A percentile compares a stretch with the other conserved stretches of the same genome.
Evolutionary conservation across 2,113 vertebrate species (phyloP).

Genomic region (Rhagologus leucostigma): DNA sequence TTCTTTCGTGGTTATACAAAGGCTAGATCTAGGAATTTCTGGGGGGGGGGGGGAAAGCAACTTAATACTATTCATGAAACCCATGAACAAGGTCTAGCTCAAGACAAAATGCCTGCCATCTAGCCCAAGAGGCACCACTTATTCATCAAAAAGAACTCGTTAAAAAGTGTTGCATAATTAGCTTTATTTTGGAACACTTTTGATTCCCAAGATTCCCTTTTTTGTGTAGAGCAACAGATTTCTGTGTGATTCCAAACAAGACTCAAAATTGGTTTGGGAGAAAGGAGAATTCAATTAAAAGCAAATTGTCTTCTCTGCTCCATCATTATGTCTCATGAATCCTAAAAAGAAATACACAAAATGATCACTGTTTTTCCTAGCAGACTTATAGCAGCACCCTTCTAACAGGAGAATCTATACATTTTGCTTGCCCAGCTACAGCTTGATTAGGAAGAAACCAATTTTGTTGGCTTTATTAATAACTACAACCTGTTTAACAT

Average conservation of each 20-base stretch:
- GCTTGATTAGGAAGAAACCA: neutral
- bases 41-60: rapidly evolving
- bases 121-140: neutral
- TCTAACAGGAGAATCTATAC: neutral
- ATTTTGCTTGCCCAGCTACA: neutral
- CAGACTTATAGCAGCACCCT: neutral
- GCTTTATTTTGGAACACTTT: neutral
- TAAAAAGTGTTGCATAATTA: neutral
- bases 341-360: neutral
- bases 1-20: neutral
- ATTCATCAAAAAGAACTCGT: neutral
- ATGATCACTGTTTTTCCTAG: neutral
- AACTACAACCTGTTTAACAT: neutral
- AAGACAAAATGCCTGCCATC: neutral
- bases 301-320: neutral
- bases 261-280: neutral
- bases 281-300: neutral
- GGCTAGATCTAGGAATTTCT: neutral
- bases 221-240: neutral
- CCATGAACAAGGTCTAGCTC: neutral
- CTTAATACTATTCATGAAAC: neutral
- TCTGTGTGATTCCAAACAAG: neutral
- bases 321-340: rapidly evolving
- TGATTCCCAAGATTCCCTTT: neutral
- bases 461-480: neutral